Base-by-base conservation (phyloP, 35 echinoderm and acorn worm genomes). In the Heliocidaris erythrogramma region DNA sequence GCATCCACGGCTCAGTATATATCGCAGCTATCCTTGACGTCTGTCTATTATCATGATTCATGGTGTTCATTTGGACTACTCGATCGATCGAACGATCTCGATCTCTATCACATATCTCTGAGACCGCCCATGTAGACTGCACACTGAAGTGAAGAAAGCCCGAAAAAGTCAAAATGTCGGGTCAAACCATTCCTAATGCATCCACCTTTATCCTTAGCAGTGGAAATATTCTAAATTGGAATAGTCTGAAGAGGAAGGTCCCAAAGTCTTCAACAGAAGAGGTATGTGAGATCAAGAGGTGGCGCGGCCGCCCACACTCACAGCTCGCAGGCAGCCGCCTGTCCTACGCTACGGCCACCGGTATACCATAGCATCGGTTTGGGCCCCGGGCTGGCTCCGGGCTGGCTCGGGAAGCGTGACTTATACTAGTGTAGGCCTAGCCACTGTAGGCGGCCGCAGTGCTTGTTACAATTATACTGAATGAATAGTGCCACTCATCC, bases 201-300 rank as follows among this genome's bases (percentile, higher is more conserved):
- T 93, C 94, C 7, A 92, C 92, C 5, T 92, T 95, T 31, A 86
- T 87, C 32, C 49, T 97, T 47, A 95, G 91, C 52, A 85, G 89
- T 89, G 96, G 96, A 16, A 97, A 97, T 87, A 97, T 97, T 59
- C 65, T 97, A 7, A 97, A 97, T 59, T 97, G 93, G 49, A 85
- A 78, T 60, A 95, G 92, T 71, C 52, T 97, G 85, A 97, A 97
- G 90, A 89, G 94, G 47, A 97, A 93, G 24, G 93, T 97, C 12
- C 96, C 96, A 5, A 85, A 95, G 94, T 95, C 96, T 9, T 97
- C 96, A 32, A 97, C 96, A 93, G 96, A 97, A 48, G 96, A 97
- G 96, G 96, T 97, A 97, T 47, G 16, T 9, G 12, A 48, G n/a
- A 92, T 5, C 4, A 21, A 32, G 16, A 93, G 6, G 9, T 48